Base-by-base conservation (phyloP, 2,888 invertebrate species). In the Drosophila setosimentum region DNA sequence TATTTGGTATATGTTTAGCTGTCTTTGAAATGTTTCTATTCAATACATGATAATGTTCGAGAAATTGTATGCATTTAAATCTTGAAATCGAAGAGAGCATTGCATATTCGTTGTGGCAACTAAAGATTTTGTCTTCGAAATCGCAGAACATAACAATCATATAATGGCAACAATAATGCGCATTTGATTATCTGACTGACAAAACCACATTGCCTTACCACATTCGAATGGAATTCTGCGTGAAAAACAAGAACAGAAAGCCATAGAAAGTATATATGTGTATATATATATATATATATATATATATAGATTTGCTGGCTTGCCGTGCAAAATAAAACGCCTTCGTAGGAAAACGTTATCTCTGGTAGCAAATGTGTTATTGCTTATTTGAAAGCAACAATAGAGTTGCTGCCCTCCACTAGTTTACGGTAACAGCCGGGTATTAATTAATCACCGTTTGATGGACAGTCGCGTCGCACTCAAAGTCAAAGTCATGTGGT, bases 371-470 rank as follows among this genome's bases (percentile, higher is more conserved):
- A 61, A 61, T 73, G 61, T 33, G 73, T 57, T 51, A 74, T 73
- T 74, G 60, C 66, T 73, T 57, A 73, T 74, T 73, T 49, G 24
- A 29, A 24, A 35, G 30, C 24, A 21, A n/a, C 48, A 7, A 18
- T 27, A 0, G 24, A 30, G 53, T 5, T 30, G 35, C 30, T 32
- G 42, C 45, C 33, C 42, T 50, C 49, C 4, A 50, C 61, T 55
- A n/a, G 13, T 57, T 33, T n/a, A 1, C 18, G 3, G 32, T 2
- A 53, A 35, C 29, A 49, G 53, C 53, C 24, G 32, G 24, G 59
- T 11, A 35, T 73, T 74, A 73, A 66, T 73, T 61, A 73, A 74
- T 74, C 74, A 66, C 24, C 57, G 40, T 40, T 74, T 68, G 53
- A 61, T 29, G 59, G 72, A 55, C 59, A 72, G 60, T 51, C 51